Evolutionary conservation across 2,797 vertebrate species (phyloP).

Genomic region (Oreortyx pictus): DNA sequence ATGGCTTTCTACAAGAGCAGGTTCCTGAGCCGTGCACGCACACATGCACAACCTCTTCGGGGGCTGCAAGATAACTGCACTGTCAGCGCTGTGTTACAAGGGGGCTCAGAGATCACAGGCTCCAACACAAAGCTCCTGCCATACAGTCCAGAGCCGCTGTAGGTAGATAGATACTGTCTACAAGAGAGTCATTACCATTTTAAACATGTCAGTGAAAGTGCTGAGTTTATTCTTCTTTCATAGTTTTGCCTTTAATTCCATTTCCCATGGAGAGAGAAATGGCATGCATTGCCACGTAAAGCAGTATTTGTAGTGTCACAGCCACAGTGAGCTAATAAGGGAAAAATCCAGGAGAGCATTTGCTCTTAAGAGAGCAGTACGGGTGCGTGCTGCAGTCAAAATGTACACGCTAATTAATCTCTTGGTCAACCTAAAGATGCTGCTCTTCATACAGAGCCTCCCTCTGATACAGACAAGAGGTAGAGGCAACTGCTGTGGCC

Average conservation of each 20-base stretch:
- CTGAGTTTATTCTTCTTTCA: not conserved
- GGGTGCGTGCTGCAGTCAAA: not conserved
- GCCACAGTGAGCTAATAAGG: not conserved
- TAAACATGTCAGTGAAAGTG: not conserved
- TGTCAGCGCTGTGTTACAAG: not conserved
- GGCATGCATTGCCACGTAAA: not conserved
- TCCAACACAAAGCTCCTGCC: not conserved
- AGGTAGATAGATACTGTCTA: not conserved
- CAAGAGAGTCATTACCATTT: not conserved
- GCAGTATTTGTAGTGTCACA: not conserved
- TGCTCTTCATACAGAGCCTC: not conserved
- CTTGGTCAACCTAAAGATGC: not conserved
- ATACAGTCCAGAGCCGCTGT: not conserved
- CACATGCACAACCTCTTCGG: accelerated
- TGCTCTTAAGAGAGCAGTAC: not conserved
- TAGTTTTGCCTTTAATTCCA: not conserved
- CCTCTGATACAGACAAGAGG: not conserved
- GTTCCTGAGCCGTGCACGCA: not conserved
- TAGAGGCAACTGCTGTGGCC: not conserved
- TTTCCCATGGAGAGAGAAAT: not conserved
- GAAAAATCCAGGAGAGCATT: not conserved
- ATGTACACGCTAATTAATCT: not conserved
- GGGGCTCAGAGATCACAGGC: not conserved
- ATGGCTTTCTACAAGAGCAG: not conserved
- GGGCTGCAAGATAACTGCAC: accelerated